Evolutionary conservation across 1,140 invertebrate genomes (phyloP).

Genomic region (Caenorhabditis inopinata): DNA sequence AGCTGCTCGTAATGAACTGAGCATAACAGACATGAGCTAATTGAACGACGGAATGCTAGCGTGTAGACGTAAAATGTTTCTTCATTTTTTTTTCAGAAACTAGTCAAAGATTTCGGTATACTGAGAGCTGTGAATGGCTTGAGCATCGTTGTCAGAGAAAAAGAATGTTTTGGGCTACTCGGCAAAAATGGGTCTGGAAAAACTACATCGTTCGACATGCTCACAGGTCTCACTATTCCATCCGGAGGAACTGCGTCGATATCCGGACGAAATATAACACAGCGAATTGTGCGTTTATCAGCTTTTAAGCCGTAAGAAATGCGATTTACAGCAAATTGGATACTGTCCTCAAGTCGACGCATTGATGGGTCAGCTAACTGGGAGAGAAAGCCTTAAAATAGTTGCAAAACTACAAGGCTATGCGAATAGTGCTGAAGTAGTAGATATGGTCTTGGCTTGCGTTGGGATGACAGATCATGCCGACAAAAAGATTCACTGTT

Average conservation of each 20-base stretch:
- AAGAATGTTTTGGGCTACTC: conserved; percentile 51
- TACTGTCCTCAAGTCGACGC: conserved; percentile 78
- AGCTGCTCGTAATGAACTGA: no score
- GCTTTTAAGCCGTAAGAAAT: background rate
- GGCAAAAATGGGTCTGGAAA: conserved; percentile 67
- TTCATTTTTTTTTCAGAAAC: no score
- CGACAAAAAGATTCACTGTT: conserved; percentile 37
- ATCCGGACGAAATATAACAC: conserved; percentile 16
- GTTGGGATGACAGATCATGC: conserved; percentile 42
- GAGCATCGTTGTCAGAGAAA: no score
- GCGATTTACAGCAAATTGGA: conserved; percentile 69
- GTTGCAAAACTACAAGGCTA: conserved; percentile 70
- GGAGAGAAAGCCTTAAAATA: conserved; percentile 53
- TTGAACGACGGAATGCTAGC: no score
- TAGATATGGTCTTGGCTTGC: conserved; percentile 30
- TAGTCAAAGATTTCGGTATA: background rate
- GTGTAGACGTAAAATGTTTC: no score
- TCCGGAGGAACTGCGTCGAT: conserved; percentile 71
- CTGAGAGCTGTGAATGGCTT: no score
- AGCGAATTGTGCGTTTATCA: conserved; percentile 14
- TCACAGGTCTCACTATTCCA: conserved; percentile 76
- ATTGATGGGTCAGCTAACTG: conserved; percentile 65
- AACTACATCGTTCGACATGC: conserved; percentile 73
- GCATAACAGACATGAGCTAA: no score
- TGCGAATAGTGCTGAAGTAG: background rate